phyloP scores from a whole-genome alignment of 1,140 invertebrate species.

The Calycopis cecrops region DNA sequence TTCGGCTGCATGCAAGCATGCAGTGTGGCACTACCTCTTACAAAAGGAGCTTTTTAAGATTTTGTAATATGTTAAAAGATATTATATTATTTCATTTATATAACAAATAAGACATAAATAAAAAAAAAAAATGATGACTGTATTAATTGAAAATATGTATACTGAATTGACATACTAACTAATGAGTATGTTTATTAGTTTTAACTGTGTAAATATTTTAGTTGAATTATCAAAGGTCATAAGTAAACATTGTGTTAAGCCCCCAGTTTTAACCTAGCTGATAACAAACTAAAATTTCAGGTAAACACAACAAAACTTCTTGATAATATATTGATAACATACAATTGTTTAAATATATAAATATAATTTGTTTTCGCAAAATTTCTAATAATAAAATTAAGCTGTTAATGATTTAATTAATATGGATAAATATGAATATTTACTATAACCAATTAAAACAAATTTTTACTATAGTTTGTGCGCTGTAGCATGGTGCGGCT shows the following conservation, averaged over 20 bases:
- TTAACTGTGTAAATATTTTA: not conserved
- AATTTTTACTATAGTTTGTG: too few species aligned
- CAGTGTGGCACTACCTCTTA: too few species aligned
- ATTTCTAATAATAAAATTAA: too few species aligned
- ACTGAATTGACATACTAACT: not conserved
- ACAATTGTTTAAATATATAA: constrained; percentile 3
- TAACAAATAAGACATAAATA: not conserved
- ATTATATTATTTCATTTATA: not conserved
- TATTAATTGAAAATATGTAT: not conserved
- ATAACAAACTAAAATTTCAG: constrained; percentile 1
- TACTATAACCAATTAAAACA: too few species aligned
- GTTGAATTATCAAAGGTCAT: not conserved
- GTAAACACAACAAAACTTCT: constrained; percentile 5
- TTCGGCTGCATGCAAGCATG: too few species aligned
- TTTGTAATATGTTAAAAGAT: too few species aligned
- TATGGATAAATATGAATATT: too few species aligned
- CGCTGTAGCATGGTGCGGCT: too few species aligned
- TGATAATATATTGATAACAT: not conserved
- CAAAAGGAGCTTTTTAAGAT: too few species aligned
- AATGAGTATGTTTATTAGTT: not conserved
- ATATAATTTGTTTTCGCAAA: not conserved
- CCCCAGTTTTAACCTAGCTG: not conserved
- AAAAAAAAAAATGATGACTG: too few species aligned
- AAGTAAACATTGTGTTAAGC: constrained; percentile 7
- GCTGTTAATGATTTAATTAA: too few species aligned